Base-by-base conservation (phyloP, 2,797 vertebrate species). In the Platalea minor region DNA sequence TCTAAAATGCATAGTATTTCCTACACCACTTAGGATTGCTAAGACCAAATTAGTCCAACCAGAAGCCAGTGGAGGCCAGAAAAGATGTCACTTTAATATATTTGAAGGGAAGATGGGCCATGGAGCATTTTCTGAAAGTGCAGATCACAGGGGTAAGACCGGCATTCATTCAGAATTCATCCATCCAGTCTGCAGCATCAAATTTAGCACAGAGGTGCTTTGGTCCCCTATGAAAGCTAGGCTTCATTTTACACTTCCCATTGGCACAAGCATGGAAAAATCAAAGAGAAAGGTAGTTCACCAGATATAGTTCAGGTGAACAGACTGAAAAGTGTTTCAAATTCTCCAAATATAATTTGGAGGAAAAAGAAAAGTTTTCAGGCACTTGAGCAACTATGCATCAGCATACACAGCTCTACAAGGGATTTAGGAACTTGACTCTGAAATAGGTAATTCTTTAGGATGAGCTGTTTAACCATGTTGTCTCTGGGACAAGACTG, bases 1-100 rank as follows among this genome's bases (percentile, higher is more conserved):
- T 95, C 79, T 92, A 93, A 93, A 95, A 95, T 70, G 77, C 60
- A 64, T 64, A 65, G 10, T 67, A 91, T 67, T 92, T 95, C 88
- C 73, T 93, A 86, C 57, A 64, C 64, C 70, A 61, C 85, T 96
- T 93, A 73, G 0, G 3, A 83, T 45, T 95, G 26, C 45, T 93
- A 68, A 93, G n/a, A 92, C 74, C 45, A 89, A 60, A 96, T 93
- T 75, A 96, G 86, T 68, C 74, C 73, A 67, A 59, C 56, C 53
- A 90, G 74, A 91, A 96, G 64, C 41, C 85, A 86, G 41, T 19
- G 37, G 65, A 81, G 82, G 59, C 35, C 90, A 84, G 53, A 94
- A 79, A 88, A 90, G 4, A 84, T 85, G 72, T 80, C 81, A 67
- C 61, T 96, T 94, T 48, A 72, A 65, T 90, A 70, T 53, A 72